A percentile compares a stretch with the other conserved stretches of the same genome.
Evolutionary conservation across 1,140 invertebrate species (phyloP).

Genomic region (Periplaneta americana): DNA sequence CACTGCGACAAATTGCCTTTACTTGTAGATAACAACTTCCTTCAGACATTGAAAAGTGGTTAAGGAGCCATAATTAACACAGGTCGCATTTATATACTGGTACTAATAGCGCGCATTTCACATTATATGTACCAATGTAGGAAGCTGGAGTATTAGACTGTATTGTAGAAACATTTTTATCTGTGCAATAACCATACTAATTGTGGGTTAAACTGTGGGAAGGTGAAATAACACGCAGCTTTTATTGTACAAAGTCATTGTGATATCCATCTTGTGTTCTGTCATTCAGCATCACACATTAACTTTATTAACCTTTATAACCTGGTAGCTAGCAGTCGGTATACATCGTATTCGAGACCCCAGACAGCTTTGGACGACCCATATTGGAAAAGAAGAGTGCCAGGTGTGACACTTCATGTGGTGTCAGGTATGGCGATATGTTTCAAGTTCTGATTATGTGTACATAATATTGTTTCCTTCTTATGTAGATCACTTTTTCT

Average conservation of each 20-base stretch:
- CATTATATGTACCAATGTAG: background rate
- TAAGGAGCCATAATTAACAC: no score
- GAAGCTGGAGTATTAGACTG: background rate
- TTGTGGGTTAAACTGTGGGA: background rate
- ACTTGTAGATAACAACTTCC: no score
- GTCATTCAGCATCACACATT: background rate
- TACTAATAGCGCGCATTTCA: no score
- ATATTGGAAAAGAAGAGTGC: conserved; percentile 1
- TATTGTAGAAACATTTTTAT: background rate
- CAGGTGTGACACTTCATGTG: background rate
- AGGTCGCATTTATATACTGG: no score
- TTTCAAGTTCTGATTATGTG: no score
- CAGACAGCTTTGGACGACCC: background rate
- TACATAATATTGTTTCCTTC: no score
- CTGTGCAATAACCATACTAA: background rate
- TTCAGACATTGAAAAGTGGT: no score
- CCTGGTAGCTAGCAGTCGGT: background rate
- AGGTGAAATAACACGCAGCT: background rate
- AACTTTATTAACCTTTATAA: background rate
- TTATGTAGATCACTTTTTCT: no score
- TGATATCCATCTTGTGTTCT: background rate
- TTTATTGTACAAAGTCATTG: background rate
- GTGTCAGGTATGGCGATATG: background rate
- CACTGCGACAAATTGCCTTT: no score
- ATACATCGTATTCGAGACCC: background rate